phyloP scores from a whole-genome alignment of 1,140 invertebrate species.

The Trachelipus rathkii region DNA sequence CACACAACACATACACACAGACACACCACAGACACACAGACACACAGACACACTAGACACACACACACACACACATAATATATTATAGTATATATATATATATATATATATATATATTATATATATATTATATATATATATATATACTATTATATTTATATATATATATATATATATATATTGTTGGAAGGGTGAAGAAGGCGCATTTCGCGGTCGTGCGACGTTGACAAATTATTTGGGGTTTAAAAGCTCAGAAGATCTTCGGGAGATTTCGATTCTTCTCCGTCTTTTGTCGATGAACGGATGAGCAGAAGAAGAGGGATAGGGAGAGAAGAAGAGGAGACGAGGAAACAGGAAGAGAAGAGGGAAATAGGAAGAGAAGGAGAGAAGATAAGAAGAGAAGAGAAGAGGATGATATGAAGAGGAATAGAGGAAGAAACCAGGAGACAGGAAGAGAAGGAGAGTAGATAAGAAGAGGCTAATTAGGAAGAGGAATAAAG shows the following conservation, averaged over 20 bases:
- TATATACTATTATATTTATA: not conserved
- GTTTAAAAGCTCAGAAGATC: not conserved
- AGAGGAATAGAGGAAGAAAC: no score
- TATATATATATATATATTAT: no score
- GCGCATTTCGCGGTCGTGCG: not conserved
- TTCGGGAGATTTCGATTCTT: not conserved
- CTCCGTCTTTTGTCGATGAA: not conserved
- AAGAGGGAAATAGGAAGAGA: not conserved
- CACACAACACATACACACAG: no score
- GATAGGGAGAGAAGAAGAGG: not conserved
- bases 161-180: slow-evolving; percentile 5
- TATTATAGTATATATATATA: no score
- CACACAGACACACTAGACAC: no score
- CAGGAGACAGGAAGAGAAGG: not conserved
- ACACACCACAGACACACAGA: no score
- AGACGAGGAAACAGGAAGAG: not conserved
- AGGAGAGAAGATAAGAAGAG: no score
- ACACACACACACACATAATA: no score
- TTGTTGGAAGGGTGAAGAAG: not conserved
- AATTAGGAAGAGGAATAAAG: no score
- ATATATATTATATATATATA: no score
- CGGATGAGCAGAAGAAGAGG: not conserved
- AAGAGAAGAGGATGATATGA: not conserved
- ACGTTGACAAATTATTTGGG: slow-evolving; percentile 12
- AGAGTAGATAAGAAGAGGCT: no score